Evolutionary conservation across 1,140 invertebrate genomes (phyloP), one percentile per base, ranked within the genome.

Genomic region (Listronotus oregonensis): DNA sequence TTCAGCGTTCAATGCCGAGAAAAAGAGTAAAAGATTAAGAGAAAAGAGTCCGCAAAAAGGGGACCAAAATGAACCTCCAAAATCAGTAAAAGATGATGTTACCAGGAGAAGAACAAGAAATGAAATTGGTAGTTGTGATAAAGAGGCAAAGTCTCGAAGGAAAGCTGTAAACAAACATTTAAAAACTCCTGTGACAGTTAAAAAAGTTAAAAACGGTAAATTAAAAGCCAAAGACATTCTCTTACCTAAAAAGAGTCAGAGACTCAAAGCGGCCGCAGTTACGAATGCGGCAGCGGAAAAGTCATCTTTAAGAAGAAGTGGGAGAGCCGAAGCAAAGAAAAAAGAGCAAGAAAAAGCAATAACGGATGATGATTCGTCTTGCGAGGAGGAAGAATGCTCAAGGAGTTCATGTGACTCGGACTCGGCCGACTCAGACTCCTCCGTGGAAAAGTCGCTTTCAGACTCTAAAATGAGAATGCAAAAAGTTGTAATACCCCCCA

Each of bases 1-100:
- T 73, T 90, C 87, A 71, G 89, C 87, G 56, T 89, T 90, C 75
- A 90, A 90, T 77, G 79, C 83, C 15, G 81, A 81, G 54, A 83
- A 85, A 66, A 76, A 77, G 64, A 43, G 47, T 14, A 52, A 37
- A 11, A 54, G 60, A 46, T 54, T 63, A 27, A 54, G 18, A 46
- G 60, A 63, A 40, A 61, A 40, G 27, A 65, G 27, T 15, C 15
- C 32, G n/a, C 18, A 15, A 58, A 66, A 52, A 11, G 27, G 9
- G 6, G 46, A 27, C 4, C 11, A 11, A 21, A 11, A 11, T 12
- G 55, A 51, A 51, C 21, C 34, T 10, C 52, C 11, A 11, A 46
- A 34, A 18, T 31, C 59, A 47, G 12, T 18, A 21, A 39, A 44
- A 56, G n/a, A 60, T 49, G 49, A 51, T 27, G 17, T 34, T 44